Evolutionary conservation across 1,140 invertebrate species (phyloP).

Genomic region (Brachionus asplanchnoidis): DNA sequence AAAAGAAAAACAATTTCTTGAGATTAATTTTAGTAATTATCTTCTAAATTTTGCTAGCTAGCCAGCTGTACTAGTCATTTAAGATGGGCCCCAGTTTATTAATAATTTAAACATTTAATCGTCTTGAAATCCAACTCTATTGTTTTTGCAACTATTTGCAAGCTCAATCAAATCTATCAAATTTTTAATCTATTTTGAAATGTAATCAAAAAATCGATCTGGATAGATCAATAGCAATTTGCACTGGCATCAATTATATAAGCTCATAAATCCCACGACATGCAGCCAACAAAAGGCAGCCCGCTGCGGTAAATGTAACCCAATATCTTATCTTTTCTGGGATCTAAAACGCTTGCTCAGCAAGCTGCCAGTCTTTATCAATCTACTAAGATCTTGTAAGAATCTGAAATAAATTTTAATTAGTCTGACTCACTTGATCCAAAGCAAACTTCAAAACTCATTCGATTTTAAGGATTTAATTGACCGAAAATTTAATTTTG

Average conservation of each 20-base stretch:
- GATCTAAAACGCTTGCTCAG: not conserved
- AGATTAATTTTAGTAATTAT: not conserved
- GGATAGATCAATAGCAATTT: not conserved
- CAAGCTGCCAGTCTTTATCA: not conserved
- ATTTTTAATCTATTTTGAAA: not conserved
- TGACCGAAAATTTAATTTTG: constrained; percentile 26
- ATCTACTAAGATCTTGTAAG: not conserved
- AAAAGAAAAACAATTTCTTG: not conserved
- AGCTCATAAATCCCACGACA: constrained; percentile 12
- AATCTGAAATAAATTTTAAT: not conserved
- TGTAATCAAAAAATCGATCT: not conserved
- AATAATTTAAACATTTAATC: constrained; percentile 32
- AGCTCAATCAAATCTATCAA: not conserved
- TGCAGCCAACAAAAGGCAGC: not conserved
- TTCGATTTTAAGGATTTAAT: not conserved
- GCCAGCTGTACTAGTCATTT: constrained; percentile 36
- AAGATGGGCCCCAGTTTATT: not conserved
- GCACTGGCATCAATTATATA: not conserved
- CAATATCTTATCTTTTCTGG: not conserved
- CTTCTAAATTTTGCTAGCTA: not conserved
- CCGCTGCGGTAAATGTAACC: not conserved
- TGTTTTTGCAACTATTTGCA: not conserved
- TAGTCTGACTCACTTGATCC: not conserved
- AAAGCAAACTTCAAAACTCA: not conserved
- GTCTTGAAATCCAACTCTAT: constrained; percentile 11